Evolutionary conservation across 2,113 vertebrate species (phyloP), one percentile per base, ranked within the genome.

Genomic region (Poeciliopsis prolifica): DNA sequence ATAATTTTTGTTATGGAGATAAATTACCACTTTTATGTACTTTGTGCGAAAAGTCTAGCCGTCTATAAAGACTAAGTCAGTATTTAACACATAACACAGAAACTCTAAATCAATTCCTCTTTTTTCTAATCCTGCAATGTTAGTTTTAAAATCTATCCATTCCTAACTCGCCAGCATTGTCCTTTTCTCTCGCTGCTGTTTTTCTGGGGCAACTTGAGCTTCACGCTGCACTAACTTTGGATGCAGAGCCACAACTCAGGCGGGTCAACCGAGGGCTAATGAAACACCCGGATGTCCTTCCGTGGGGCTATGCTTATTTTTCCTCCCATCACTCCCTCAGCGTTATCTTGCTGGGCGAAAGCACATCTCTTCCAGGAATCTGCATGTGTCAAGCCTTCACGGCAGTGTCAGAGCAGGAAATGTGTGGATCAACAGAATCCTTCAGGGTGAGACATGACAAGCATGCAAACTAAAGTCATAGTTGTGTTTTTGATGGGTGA

Each of bases 1-100:
- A 73, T 35, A 81, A 30, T 81, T 79, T 69, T 63, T 40, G 75
- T 74, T 77, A 75, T 68, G 72, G 12, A 78, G 83, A 85, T 65
- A 80, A 80, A 87, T 75, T 24, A 24, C 48, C 26, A 9, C 68
- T 62, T 72, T 68, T 54, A 65, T 61, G 31, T 6, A 28, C 31
- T 61, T 3, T 54, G 65, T 44, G 48, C 65, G 61, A 63, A 70
- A 67, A 58, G 44, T 68, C 33, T 15, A 33, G 29, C 66, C 15
- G 73, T 33, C 31, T 54, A 69, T 31, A 58, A 74, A 79, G 40
- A 26, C 48, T 64, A 40, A 69, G 42, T 74, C 3, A 31, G 35
- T 51, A 24, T 12, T 70, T 19, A 29, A 60, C 13, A 64, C 33
- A 67, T 24, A 64, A 70, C 31, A 44, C 48, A 70, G 62, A 60